Evolutionary conservation across 2,888 invertebrate species (phyloP).

Genomic region (Dicycla oo): DNA sequence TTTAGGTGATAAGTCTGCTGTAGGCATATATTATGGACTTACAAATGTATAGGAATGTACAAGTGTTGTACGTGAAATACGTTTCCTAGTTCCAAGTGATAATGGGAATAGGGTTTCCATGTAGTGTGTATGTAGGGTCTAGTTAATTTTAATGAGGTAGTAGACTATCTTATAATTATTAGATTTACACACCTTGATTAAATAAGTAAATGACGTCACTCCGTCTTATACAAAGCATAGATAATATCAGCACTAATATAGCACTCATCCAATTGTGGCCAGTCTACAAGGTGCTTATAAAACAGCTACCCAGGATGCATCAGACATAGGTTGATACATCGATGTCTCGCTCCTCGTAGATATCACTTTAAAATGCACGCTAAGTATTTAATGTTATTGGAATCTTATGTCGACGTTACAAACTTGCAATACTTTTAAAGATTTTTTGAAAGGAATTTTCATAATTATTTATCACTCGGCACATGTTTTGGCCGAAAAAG

Average conservation of each 20-base stretch:
- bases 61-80: conserved; percentile 53
- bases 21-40: conserved; percentile 62
- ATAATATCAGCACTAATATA: no score
- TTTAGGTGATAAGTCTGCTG: conserved; percentile 79
- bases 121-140: conserved; percentile 30
- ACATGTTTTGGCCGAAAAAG: background rate
- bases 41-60: conserved; percentile 52
- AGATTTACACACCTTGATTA: background rate
- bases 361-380: background rate
- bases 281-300: background rate
- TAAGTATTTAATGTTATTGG: no score
- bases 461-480: background rate
- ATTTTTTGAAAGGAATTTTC: background rate
- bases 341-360: background rate
- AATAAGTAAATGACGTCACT: background rate
- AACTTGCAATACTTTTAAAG: no score
- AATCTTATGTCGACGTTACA: no score
- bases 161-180: conserved; percentile 14
- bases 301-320: background rate
- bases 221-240: background rate
- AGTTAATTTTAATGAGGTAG: conserved; percentile 39
- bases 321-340: no score
- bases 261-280: background rate
- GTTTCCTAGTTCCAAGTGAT: conserved; percentile 58
- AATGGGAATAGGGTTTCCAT: conserved; percentile 52